These are phyloP conservation scores for Ambastaia sidthimunki DNA, from an alignment of 2,797 vertebrate species.

Conservation along the genomic window DNA sequence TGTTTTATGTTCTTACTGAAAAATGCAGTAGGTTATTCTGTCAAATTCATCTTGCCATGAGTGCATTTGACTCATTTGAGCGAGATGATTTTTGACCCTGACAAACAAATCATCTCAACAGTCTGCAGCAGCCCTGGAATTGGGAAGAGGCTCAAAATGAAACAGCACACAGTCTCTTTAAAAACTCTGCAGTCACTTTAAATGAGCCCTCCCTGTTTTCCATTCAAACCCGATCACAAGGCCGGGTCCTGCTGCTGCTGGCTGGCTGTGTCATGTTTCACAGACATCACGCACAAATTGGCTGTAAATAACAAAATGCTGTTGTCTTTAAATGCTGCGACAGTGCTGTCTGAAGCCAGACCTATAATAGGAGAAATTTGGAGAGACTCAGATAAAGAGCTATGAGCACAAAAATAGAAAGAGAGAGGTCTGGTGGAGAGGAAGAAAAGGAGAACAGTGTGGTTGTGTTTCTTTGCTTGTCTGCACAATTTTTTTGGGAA, in stretches of 20 bases:
- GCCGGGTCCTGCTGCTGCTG: conserved; percentile 6
- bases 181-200: conserved; percentile 35
- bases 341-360: conserved; percentile 20
- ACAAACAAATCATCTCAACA: conserved; percentile 13
- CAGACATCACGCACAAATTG: conserved; percentile 38
- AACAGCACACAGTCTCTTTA: conserved; percentile 16
- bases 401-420: background rate
- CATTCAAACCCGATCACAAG: conserved; percentile 23
- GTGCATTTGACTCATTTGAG: background rate
- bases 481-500: conserved; percentile 71
- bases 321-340: conserved; percentile 44
- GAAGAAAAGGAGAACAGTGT: background rate
- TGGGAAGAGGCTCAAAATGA: conserved; percentile 7
- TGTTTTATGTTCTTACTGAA: background rate
- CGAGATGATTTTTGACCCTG: background rate
- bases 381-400: conserved; percentile 24
- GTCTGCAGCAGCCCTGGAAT: conserved; percentile 18
- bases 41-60: background rate
- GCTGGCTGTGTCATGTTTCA: conserved; percentile 1
- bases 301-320: conserved; percentile 41
- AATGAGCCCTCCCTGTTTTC: conserved; percentile 32
- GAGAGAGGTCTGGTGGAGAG: background rate
- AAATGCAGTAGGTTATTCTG: background rate
- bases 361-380: conserved; percentile 9
- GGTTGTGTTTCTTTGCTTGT: conserved; percentile 67